phyloP scores from a whole-genome alignment of 2,888 invertebrate species.

The Lepidochrysops patricia region DNA sequence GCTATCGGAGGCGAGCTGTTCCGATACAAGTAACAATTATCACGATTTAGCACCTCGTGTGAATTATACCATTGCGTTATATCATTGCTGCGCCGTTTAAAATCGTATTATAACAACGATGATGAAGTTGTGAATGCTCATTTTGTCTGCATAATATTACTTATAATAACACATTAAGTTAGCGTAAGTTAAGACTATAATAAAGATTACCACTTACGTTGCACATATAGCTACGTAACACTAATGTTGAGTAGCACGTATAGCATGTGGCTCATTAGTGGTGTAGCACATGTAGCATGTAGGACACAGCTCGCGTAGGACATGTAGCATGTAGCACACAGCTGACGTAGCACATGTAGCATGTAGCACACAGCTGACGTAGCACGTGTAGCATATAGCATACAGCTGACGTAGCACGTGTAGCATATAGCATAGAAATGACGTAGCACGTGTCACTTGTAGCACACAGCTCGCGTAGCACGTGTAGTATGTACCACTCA shows the following conservation, averaged over 20 bases:
- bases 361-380: neutral
- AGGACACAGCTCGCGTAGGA: neutral
- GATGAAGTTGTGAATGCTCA: neutral
- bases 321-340: neutral
- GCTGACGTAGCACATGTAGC: neutral
- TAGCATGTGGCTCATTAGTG: neutral
- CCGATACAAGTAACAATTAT: neutral
- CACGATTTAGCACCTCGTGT: conserved; percentile 8
- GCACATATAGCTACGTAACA: too few species aligned
- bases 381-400: neutral
- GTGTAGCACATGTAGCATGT: neutral
- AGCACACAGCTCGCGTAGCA: too few species aligned
- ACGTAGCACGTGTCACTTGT: neutral
- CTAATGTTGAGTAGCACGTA: neutral
- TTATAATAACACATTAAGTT: neutral
- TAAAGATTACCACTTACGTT: too few species aligned
- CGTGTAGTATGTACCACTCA: too few species aligned
- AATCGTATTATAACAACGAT: neutral
- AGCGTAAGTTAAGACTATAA: too few species aligned
- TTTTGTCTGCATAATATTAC: neutral
- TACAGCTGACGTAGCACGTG: neutral
- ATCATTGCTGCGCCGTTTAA: neutral
- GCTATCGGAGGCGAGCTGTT: neutral
- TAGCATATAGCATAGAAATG: neutral
- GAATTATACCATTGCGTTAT: neutral